Percentiles rank a stretch among this genome's conserved stretches.
These are phyloP conservation scores for Pyrrhosoma nymphula DNA, from an alignment of 2,888 invertebrate genomes.

Conservation along the genomic window DNA sequence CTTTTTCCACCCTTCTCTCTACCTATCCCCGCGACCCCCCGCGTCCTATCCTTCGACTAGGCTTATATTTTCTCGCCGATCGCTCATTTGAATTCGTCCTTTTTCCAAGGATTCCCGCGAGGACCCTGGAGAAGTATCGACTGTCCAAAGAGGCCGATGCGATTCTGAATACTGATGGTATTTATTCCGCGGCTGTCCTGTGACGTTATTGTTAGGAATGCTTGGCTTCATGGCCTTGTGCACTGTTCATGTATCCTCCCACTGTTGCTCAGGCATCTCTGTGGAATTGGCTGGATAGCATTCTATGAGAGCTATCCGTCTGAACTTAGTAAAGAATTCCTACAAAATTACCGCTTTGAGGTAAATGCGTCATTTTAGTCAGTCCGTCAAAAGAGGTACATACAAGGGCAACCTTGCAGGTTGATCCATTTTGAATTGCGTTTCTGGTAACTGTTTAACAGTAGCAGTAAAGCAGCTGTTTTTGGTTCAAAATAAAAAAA, in stretches of 20 bases:
- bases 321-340: too few relatives aligned
- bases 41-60: not conserved
- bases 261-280: not conserved
- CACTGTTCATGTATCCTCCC: not conserved
- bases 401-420: too few relatives aligned
- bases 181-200: not conserved
- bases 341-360: too few relatives aligned
- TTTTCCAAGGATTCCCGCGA: not conserved
- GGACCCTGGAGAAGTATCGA: not conserved
- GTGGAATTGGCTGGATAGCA: too few relatives aligned
- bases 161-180: conserved; percentile 14
- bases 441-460: too few relatives aligned
- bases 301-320: too few relatives aligned
- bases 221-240: not conserved
- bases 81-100: conserved; percentile 25
- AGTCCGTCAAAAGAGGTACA: too few relatives aligned
- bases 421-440: too few relatives aligned
- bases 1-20: not conserved
- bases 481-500: too few relatives aligned
- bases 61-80: not conserved
- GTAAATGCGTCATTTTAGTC: too few relatives aligned
- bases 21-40: not conserved
- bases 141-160: not conserved
- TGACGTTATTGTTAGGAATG: not conserved
- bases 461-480: too few relatives aligned